Percentiles rank a stretch among this genome's conserved stretches.
Conservation (phyloP, 2,888 invertebrate genomes). For the Chloroclysta siterata region DNA sequence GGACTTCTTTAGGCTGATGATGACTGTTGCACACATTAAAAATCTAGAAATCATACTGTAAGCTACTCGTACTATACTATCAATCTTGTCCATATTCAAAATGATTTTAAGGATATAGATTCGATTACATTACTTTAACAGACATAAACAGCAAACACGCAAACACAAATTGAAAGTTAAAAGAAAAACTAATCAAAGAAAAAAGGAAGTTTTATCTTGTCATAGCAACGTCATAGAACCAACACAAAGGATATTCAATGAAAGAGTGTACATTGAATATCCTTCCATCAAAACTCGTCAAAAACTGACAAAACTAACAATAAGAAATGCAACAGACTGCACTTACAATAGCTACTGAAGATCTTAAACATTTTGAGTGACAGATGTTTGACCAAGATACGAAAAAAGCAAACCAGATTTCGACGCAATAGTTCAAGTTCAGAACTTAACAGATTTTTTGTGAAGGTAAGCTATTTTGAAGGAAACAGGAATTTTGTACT, state of each 20-base stretch:
- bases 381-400: slow-evolving; percentile 12
- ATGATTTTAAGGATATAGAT: too few relatives aligned
- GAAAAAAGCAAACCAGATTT: slow-evolving; percentile 13
- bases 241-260: slow-evolving; percentile 15
- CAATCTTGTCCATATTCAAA: too few relatives aligned
- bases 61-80: too few relatives aligned
- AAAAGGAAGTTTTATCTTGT: slow-evolving; percentile 12
- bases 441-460: slow-evolving; percentile 2
- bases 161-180: background rate
- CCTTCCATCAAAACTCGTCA: slow-evolving; percentile 24
- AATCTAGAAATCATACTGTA: too few relatives aligned
- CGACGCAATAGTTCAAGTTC: slow-evolving; percentile 25
- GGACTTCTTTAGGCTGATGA: too few relatives aligned
- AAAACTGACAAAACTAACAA: slow-evolving; percentile 19
- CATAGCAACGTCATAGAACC: slow-evolving; percentile 13
- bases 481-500: slow-evolving; percentile 72
- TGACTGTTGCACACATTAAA: too few relatives aligned
- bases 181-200: background rate
- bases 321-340: slow-evolving; percentile 15
- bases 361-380: slow-evolving; percentile 10
- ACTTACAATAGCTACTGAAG: slow-evolving; percentile 22
- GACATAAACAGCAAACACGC: too few relatives aligned
- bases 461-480: slow-evolving; percentile 41
- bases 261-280: slow-evolving; percentile 5
- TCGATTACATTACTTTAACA: too few relatives aligned